phyloP scores from a whole-genome alignment of 1,140 invertebrate genomes.

The Drosophila nannoptera region DNA sequence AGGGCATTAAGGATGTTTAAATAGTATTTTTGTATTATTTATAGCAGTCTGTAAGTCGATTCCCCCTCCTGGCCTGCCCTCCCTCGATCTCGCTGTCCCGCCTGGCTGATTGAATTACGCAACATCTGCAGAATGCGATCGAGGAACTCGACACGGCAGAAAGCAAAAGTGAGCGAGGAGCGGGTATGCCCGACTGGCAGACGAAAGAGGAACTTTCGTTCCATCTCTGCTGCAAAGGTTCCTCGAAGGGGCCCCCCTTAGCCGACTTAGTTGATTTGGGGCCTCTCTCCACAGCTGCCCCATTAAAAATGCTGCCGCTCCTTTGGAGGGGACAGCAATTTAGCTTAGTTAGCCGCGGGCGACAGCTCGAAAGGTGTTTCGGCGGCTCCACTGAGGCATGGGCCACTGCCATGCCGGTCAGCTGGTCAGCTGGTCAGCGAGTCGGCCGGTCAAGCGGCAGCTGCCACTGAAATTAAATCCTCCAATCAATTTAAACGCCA shows the following conservation, averaged over 20 bases:
- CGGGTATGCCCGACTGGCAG: background rate
- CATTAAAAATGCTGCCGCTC: too few species aligned
- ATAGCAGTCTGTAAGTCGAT: background rate
- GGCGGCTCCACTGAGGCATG: constrained; percentile 10
- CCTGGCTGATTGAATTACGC: constrained; percentile 31
- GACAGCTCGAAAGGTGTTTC: constrained; percentile 50
- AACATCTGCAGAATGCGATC: constrained; percentile 46
- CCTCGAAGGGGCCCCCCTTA: too few species aligned
- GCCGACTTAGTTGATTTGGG: too few species aligned
- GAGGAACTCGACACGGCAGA: background rate
- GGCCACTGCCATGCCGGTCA: too few species aligned
- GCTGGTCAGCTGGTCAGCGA: too few species aligned
- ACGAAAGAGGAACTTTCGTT: too few species aligned
- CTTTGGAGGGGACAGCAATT: constrained; percentile 23
- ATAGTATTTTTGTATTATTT: too few species aligned
- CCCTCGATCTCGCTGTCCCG: background rate
- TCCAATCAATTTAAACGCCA: constrained; percentile 71
- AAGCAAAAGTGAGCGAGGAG: background rate
- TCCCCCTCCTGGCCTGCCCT: background rate
- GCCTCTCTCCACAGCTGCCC: too few species aligned
- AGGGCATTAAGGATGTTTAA: too few species aligned
- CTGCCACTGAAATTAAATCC: constrained; percentile 76
- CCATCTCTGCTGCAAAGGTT: too few species aligned
- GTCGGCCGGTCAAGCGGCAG: constrained; percentile 33
- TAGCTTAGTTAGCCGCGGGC: constrained; percentile 49